Base-by-base conservation (phyloP, 92 coral and sea anemone genomes). In the Parazoanthus darwini region DNA sequence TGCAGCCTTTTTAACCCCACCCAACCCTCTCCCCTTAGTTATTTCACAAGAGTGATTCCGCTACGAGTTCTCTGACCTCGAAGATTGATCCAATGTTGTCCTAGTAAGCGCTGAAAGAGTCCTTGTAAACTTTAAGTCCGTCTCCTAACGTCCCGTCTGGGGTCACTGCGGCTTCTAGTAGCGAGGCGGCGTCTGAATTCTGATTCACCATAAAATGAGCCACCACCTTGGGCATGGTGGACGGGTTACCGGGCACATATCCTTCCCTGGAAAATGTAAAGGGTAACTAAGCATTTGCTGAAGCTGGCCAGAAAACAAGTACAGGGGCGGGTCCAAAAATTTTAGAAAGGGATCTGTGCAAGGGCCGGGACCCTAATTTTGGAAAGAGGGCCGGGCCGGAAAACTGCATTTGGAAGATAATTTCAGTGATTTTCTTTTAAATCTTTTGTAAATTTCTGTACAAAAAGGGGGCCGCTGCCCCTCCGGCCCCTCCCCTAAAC, bases 121-220 rank as follows among this genome's bases (percentile, higher is more conserved):
- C 98, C 86, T 93, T 95, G 93, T 94, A 95, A 83, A 97, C 99
- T 90, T 94, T 94, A 59, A 97, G 96, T 82, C 99, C 99, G 87
- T 95, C 99, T 39, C 99, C 99, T 75, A 96, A 86, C 38, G 96
- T 74, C 39, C 95, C 99, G 82, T 95, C 98, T 48, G 98, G 98
- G 48, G 96, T 95, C 26, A 94, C 96, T 16, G 90, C 89, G 42
- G 88, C 91, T 85, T 97, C 97, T 71, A 97, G 90, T 67, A 90
- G 82, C 18, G 96, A 94, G 3, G 99, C 98, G 39, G 88, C 95
- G 63, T 97, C 99, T 33, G 99, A 97, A 56, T 97, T 97, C 23
- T 97, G 97, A 81, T 97, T 92, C 23, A 97, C 99, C 97, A 95
- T 97, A 82, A 92, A 91, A 76, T 97, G 99, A 7, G 94, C 99